Evolutionary conservation across 2,113 vertebrate species (phyloP).

Genomic region (Scatophagus argus): DNA sequence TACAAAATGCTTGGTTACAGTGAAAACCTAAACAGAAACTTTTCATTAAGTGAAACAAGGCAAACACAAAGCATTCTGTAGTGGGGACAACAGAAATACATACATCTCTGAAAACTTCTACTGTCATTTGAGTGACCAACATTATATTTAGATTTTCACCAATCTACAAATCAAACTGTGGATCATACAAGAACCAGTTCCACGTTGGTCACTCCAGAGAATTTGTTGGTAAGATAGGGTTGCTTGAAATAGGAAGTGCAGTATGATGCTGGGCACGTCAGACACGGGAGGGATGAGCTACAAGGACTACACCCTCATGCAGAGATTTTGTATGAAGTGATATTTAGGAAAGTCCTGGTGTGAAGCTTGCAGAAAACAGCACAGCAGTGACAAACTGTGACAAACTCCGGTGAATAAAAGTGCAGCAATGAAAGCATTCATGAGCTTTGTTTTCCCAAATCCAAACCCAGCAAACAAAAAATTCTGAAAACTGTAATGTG

Average conservation of each 20-base stretch:
- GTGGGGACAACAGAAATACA: not conserved
- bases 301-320: slow-evolving; percentile 23
- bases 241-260: too few species aligned
- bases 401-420: too few species aligned
- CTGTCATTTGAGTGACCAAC: not conserved
- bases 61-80: not conserved
- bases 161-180: not conserved
- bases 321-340: slow-evolving; percentile 2
- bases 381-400: not conserved
- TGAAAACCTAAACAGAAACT: slow-evolving; percentile 1
- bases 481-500: not conserved
- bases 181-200: not conserved
- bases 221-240: not conserved
- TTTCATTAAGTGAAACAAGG: not conserved
- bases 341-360: not conserved
- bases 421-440: too few species aligned
- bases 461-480: not conserved
- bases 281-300: too few species aligned
- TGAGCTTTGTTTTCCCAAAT: not conserved
- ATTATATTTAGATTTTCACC: not conserved
- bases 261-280: too few species aligned
- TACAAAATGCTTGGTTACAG: slow-evolving; percentile 33
- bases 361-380: not conserved
- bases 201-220: not conserved
- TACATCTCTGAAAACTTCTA: not conserved